Conservation (phyloP, 2,113 vertebrate species). For the Gallinago media region DNA sequence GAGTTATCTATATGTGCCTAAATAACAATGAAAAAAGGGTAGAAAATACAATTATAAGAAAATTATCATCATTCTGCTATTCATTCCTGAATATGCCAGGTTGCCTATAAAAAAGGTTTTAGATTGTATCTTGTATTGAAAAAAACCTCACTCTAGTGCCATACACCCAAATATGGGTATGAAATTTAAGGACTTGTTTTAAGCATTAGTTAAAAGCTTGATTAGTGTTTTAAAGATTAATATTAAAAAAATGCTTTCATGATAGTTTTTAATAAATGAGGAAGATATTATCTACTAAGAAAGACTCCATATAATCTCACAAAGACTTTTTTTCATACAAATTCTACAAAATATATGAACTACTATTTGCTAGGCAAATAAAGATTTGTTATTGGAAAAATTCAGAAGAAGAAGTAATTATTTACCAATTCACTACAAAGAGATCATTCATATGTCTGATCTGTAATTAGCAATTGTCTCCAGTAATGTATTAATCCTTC, state of each 20-base stretch:
- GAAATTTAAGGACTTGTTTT: background rate
- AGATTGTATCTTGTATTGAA: background rate
- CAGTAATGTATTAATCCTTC: background rate
- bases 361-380: background rate
- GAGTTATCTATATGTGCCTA: background rate
- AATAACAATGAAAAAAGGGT: background rate
- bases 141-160: rapidly evolving
- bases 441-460: background rate
- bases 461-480: background rate
- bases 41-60: background rate
- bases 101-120: background rate
- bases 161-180: background rate
- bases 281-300: background rate
- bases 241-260: background rate
- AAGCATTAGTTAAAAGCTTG: background rate
- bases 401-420: background rate
- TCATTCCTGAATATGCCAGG: background rate
- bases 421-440: background rate
- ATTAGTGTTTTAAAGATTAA: background rate
- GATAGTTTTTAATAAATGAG: rapidly evolving
- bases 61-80: background rate
- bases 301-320: background rate
- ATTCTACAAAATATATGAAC: background rate
- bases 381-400: background rate
- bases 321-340: background rate